phyloP scores from a whole-genome alignment of 2,888 invertebrate genomes.

The Nymphalis urticae region DNA sequence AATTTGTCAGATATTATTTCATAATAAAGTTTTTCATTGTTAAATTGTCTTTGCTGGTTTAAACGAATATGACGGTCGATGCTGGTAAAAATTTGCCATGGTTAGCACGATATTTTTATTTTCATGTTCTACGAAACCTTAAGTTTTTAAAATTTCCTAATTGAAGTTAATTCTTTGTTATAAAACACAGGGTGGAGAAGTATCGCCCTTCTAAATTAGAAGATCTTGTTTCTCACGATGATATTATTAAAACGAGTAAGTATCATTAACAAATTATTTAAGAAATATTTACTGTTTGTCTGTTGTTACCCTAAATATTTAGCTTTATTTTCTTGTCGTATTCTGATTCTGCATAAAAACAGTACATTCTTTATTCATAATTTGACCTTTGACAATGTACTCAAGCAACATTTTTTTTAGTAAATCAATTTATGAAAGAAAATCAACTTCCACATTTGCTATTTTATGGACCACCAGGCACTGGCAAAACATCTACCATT shows the following conservation, averaged over 20 bases:
- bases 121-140: too few species aligned
- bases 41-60: background rate
- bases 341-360: background rate
- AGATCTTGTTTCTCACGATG: constrained; percentile 98
- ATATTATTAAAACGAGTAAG: constrained; percentile 97
- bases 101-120: constrained; percentile 57
- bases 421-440: constrained; percentile 92
- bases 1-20: too few species aligned
- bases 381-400: background rate
- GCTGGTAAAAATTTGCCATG: constrained; percentile 82
- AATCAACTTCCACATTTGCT: constrained; percentile 97
- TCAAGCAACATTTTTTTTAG: constrained; percentile 67
- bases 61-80: constrained; percentile 64
- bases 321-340: too few species aligned
- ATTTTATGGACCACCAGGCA: constrained; percentile 99
- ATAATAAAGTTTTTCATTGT: background rate
- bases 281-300: too few species aligned
- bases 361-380: too few species aligned
- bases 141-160: background rate
- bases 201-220: constrained; percentile 95
- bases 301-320: too few species aligned
- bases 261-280: background rate
- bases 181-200: constrained; percentile 94
- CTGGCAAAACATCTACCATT: constrained; percentile 98
- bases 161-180: background rate